Conservation (phyloP, 2,797 vertebrate genomes). For the Gastrophryne carolinensis region DNA sequence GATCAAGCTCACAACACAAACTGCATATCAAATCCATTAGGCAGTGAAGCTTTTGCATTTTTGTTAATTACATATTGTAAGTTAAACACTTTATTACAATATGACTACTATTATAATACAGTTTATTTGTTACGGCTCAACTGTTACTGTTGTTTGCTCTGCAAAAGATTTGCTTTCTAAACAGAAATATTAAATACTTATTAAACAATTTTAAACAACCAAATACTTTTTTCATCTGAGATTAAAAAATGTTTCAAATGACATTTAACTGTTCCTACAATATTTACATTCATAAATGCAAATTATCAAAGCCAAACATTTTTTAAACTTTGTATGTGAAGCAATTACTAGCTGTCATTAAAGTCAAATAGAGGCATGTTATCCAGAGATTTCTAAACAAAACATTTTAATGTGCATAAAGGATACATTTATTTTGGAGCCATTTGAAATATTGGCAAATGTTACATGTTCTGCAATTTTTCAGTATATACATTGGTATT, state of each 20-base stretch:
- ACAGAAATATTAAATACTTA: slow-evolving; percentile 35
- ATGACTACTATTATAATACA: slow-evolving; percentile 12
- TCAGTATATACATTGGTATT: no score
- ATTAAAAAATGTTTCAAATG: slow-evolving; percentile 14
- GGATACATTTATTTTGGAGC: no score
- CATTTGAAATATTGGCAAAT: no score
- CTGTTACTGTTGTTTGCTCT: slow-evolving; percentile 14
- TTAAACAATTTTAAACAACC: neutral
- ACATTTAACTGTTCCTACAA: neutral
- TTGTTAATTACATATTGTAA: slow-evolving; percentile 9
- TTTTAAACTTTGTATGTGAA: no score
- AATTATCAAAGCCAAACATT: no score
- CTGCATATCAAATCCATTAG: neutral
- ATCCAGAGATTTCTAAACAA: no score
- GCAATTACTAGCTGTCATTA: no score
- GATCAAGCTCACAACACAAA: no score
- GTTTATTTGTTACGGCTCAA: slow-evolving; percentile 5
- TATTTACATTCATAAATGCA: no score
- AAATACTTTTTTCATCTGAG: neutral
- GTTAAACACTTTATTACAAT: slow-evolving; percentile 16
- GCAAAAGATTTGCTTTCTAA: slow-evolving; percentile 18
- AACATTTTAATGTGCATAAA: no score
- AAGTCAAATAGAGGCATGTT: no score
- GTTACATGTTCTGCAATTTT: no score
- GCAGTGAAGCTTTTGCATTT: neutral